Percentiles rank a stretch among this genome's conserved stretches.
These are phyloP conservation scores for Bombus affinis DNA, from an alignment of 1,140 invertebrate species.

Conservation along the genomic window DNA sequence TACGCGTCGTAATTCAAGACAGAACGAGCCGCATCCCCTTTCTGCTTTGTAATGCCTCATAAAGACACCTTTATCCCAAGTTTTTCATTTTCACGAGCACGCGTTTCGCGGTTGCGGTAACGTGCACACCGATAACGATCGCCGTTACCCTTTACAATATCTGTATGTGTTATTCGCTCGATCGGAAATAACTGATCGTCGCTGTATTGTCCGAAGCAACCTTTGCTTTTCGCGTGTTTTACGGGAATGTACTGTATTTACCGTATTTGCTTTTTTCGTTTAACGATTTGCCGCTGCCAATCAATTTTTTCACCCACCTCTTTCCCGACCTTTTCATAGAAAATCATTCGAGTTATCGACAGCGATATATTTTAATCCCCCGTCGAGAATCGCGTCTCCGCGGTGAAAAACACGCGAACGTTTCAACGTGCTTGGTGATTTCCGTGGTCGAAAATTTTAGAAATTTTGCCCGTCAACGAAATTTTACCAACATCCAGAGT, in stretches of 20 bases:
- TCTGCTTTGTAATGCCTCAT: conserved; percentile 45
- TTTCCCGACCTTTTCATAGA: background rate
- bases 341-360: background rate
- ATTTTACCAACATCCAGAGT: conserved; percentile 3
- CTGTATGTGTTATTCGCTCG: background rate
- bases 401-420: background rate
- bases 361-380: background rate
- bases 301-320: background rate
- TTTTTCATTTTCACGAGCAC: conserved; percentile 46
- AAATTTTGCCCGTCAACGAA: background rate
- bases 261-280: background rate
- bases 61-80: conserved; percentile 44
- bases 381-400: background rate
- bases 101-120: background rate
- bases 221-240: background rate
- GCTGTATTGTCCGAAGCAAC: background rate
- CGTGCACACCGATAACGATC: conserved; percentile 17
- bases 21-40: conserved; percentile 41
- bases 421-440: no score
- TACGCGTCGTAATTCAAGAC: conserved; percentile 41
- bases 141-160: conserved; percentile 23
- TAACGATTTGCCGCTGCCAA: background rate
- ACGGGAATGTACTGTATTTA: background rate
- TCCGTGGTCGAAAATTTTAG: background rate
- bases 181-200: conserved; percentile 54